Evolutionary conservation across 2,888 invertebrate genomes (phyloP), one percentile per base, ranked within the genome.

Genomic region (Urechis unicinctus): DNA sequence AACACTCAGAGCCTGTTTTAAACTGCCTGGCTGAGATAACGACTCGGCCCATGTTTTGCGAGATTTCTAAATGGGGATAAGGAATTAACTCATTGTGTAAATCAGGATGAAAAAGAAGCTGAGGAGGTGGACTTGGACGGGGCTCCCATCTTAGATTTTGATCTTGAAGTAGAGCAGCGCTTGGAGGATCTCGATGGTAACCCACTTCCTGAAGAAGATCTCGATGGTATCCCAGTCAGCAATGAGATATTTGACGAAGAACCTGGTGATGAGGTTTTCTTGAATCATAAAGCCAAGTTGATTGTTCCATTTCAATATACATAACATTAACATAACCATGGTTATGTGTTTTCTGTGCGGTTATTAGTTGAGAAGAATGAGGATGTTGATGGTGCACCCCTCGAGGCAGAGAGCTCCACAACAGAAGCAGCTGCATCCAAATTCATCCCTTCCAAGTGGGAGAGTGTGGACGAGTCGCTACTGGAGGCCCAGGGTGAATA

Each of bases 401-500:
- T 44, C 24, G 58, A 48, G 4, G 57, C 43, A 26, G 51, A 44
- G 1, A 48, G 49, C n/a, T n/a, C n/a, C n/a, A n/a, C n/a, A n/a
- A n/a, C n/a, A n/a, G n/a, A n/a, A n/a, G n/a, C n/a, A n/a, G 43
- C 43, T 3, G 47, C 46, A 21, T 48, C 56, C 1, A 44, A 47
- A 50, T 73, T 95, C 81, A 87, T 92, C 56, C 89, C 90, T 6
- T 94, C 94, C 1, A 90, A 92, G 77, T 97, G 96, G 96, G 95
- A 97, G 83, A 89, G 88, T 46, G 89, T 97, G 26, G 94, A 95
- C 80, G 91, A 92, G 26, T 86, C 88, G 68, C 85, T 88, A 74
- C 82, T 85, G 5, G 88, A 89, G 75, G 87, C 77, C 31, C 80
- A 79, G 68, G 78, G 78, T 78, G 63, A 5, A 22, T 55, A 17